Evolutionary conservation across 2,888 invertebrate genomes (phyloP), one percentile per base, ranked within the genome.

Genomic region (Tribolium freemani): DNA sequence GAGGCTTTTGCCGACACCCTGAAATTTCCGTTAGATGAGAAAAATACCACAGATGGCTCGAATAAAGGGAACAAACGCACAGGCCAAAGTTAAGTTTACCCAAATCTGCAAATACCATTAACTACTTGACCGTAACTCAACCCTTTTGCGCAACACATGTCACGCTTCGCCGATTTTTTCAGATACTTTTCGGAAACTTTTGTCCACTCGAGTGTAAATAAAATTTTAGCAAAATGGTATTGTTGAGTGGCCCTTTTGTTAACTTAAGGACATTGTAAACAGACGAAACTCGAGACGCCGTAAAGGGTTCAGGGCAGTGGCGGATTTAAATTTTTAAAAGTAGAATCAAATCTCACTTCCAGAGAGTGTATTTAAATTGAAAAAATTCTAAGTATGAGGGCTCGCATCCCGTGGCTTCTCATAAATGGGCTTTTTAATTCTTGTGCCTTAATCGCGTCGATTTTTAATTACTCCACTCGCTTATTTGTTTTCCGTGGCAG

Each of bases 361-460:
- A 16, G 16, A 2, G 16, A 2, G 2, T 16, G 16, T 16, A 16
- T 16, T 16, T 16, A 16, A 16, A 16, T 16, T 16, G 16, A 16
- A 26, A 26, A 26, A 26, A 26, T 26, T 26, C 2, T 16, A 1
- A 26, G 26, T 16, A 16, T 16, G 16, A 1, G 16, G 16, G 16
- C 16, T 16, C 16, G 16, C 16, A 16, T 26, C 26, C 26, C 26
- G 26, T 54, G 54, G 54, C 54, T 53, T 53, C 53, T 9, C 57
- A 11, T 6, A 5, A 58, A 58, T 45, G 11, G 16, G 48, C 16
- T 21, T 75, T 76, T 74, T 72, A 68, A 76, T 72, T 75, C 67
- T 67, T 68, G 70, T 60, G 50, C 67, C 72, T 75, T 66, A 71
- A 71, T 75, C 61, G 58, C 53, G 69, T 74, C 70, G 71, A 75